Base-by-base conservation (phyloP, 1,140 invertebrate genomes). In the Maconellicoccus hirsutus region DNA sequence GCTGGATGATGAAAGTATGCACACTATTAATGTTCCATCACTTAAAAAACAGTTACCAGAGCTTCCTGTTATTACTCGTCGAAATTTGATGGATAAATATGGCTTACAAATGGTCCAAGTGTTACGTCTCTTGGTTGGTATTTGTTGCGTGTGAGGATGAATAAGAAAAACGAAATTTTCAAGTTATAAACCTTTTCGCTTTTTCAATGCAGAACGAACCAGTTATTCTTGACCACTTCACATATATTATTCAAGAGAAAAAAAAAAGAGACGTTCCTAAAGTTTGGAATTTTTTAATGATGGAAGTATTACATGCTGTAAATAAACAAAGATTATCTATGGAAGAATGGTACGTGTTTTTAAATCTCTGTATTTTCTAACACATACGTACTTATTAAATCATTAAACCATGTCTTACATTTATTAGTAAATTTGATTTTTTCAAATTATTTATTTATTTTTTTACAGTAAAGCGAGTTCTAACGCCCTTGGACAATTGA, bases 251-350 rank as follows among this genome's bases (percentile, higher is more conserved):
- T n/a, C 75, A 79, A 38, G 76, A 76, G 52, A 75, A 84, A 59
- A 75, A 76, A 19, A 77, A 79, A 29, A 79, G 85, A 73, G 80
- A 83, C 70, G 80, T 84, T 16, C 84, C 83, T 75, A 78, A 84
- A 72, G 78, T 87, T 1, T 83, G 85, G 1, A 88, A 89, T 78
- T 79, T 91, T 72, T 76, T 92, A 59, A 80, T 87, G 1, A 87
- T 85, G 73, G 84, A 89, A 69, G 76, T 91, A 19, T 72, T 89
- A 12, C 81, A 81, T 33, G 80, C 85, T 74, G 75, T 90, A 63
- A 84, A 91, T 76, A 85, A 88, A 76, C 77, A 82, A 29, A 83
- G 86, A 73, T 73, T 87, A 7, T 75, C 84, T 74, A 59, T 86
- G 0, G 78, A 84, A 12, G 75, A 84, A 73, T 83, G 85, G 84